Conservation (phyloP, 2,797 vertebrate species). For the Clarias platycephalus region DNA sequence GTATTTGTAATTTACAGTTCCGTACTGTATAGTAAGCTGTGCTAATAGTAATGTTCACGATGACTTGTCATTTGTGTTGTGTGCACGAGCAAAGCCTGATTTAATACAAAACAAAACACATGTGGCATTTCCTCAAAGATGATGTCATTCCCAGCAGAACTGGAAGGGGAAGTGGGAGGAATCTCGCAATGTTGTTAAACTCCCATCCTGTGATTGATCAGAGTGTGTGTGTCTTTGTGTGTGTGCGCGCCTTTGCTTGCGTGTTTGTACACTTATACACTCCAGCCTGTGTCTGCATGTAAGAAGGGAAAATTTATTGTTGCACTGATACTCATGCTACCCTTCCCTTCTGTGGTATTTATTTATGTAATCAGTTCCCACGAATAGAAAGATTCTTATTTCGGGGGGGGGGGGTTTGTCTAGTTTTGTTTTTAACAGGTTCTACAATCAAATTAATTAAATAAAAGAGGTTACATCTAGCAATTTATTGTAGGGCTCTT, state of each 20-base stretch:
- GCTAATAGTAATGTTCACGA: not conserved
- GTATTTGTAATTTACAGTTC: not conserved
- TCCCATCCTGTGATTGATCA: conserved; percentile 48
- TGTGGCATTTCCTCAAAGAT: conserved; percentile 22
- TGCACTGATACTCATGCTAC: conserved; percentile 8
- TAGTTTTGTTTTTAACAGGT: conserved; percentile 10
- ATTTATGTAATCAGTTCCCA: conserved; percentile 35
- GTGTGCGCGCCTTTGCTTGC: not conserved
- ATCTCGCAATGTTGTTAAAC: conserved; percentile 42
- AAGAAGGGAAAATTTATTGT: conserved; percentile 33
- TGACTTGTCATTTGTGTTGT: conserved; percentile 7
- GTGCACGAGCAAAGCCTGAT: not conserved
- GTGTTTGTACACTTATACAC: not conserved
- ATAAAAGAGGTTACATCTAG: not conserved
- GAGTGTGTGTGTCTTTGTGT: conserved; percentile 12
- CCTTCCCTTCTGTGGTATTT: conserved; percentile 3
- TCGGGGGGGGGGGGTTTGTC: not conserved
- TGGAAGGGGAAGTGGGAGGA: conserved; percentile 49
- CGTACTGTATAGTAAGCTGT: not conserved
- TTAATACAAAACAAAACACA: conserved; percentile 39
- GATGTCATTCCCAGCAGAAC: conserved; percentile 44
- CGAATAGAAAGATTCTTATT: conserved; percentile 17
- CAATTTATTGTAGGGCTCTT: not conserved
- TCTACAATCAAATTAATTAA: not conserved
- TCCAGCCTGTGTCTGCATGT: conserved; percentile 26